These are phyloP conservation scores for Pristionchus arcanus DNA, from an alignment of 2,888 invertebrate species.

Conservation along the genomic window DNA sequence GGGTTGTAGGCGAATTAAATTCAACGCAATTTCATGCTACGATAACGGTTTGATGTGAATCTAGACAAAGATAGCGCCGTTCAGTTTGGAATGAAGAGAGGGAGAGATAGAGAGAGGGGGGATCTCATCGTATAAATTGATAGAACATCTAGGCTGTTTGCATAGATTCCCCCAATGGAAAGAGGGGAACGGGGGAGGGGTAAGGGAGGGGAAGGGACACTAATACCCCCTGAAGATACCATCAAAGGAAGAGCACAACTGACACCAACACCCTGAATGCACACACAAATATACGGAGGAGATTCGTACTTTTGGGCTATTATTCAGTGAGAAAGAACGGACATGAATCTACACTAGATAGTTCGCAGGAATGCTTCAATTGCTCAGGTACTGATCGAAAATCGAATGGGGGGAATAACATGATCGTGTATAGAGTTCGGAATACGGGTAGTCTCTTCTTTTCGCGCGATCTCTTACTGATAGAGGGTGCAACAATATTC, in stretches of 20 bases:
- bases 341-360: background rate
- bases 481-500: no score
- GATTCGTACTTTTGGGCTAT: conserved; percentile 21
- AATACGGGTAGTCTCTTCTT: no score
- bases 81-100: conserved; percentile 8
- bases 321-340: background rate
- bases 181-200: background rate
- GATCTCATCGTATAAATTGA: conserved; percentile 34
- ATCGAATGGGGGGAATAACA: background rate
- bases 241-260: conserved; percentile 14
- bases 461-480: no score
- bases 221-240: conserved; percentile 38
- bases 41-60: background rate
- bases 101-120: background rate
- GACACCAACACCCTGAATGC: background rate
- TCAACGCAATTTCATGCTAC: background rate
- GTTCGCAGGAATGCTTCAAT: background rate
- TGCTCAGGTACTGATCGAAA: background rate
- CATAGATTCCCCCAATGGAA: background rate
- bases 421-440: background rate
- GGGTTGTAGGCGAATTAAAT: background rate
- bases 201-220: background rate
- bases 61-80: background rate
- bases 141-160: conserved; percentile 29
- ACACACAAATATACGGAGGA: background rate